A percentile compares a stretch with the other conserved stretches of the same genome.
Conservation (phyloP, 2,113 vertebrate species). For the Microtus ochrogaster region DNA sequence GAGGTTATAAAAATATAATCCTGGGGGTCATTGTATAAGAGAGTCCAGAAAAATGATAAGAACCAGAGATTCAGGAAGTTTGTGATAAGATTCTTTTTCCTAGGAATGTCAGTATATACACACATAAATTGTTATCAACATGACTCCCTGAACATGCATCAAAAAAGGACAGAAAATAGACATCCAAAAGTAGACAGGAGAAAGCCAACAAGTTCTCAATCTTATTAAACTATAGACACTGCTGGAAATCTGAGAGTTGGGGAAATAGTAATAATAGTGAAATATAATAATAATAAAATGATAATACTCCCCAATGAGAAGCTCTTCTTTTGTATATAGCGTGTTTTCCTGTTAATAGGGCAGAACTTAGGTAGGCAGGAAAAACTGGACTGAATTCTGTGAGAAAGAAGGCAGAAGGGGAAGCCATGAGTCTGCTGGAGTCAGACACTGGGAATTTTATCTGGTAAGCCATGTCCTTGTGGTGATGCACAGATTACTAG, state of each 20-base stretch:
- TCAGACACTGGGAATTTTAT: no score
- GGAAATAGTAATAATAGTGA: no score
- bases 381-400: no score
- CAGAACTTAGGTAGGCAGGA: no score
- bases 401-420: no score
- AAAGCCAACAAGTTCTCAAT: not conserved
- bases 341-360: no score
- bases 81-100: not conserved
- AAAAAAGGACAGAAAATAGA: not conserved
- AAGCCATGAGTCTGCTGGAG: no score
- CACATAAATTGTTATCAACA: not conserved
- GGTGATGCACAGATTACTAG: no score
- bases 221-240: not conserved
- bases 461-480: no score
- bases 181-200: accelerated
- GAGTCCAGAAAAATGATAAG: not conserved
- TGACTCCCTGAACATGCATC: not conserved
- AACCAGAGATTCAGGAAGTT: not conserved
- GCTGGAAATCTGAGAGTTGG: not conserved
- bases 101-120: not conserved
- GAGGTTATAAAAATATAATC: not conserved
- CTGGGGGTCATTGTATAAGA: not conserved
- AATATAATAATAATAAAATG: no score
- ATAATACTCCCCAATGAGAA: no score
- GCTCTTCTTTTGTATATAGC: no score